Evolutionary conservation across 53 echinoderm and acorn worm species (phyloP).

Genomic region (Paracentrotus lividus): DNA sequence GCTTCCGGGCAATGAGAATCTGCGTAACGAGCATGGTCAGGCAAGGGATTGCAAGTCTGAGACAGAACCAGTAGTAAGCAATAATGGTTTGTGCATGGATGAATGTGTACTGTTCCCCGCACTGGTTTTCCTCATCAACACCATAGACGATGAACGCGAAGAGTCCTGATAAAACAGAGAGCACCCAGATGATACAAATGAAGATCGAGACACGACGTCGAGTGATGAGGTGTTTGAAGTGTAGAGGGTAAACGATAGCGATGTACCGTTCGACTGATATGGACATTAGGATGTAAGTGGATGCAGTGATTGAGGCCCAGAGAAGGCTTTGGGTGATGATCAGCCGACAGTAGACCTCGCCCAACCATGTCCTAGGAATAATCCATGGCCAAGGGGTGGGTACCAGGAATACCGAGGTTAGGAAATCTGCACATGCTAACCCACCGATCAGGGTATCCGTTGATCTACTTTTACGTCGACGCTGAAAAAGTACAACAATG

Average conservation of each 20-base stretch:
- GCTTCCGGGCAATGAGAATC: slow-evolving; percentile 42
- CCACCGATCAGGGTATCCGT: slow-evolving; percentile 49
- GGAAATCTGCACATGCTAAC: slow-evolving; percentile 37
- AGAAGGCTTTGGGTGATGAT: slow-evolving; percentile 27
- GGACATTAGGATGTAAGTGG: slow-evolving; percentile 45
- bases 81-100: not conserved
- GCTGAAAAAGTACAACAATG: slow-evolving; percentile 38
- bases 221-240: slow-evolving; percentile 49
- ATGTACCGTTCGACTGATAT: slow-evolving; percentile 48
- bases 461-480: slow-evolving; percentile 23
- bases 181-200: slow-evolving; percentile 33
- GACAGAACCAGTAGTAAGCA: slow-evolving; percentile 53
- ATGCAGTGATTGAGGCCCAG: slow-evolving; percentile 52
- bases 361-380: slow-evolving; percentile 32
- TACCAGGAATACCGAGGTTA: slow-evolving; percentile 42
- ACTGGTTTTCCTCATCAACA: slow-evolving; percentile 26
- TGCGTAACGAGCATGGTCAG: slow-evolving; percentile 48
- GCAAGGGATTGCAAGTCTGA: slow-evolving; percentile 34
- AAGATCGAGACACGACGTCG: slow-evolving; percentile 54
- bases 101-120: slow-evolving; percentile 22
- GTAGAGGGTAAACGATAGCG: slow-evolving; percentile 23
- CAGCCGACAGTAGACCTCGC: slow-evolving; percentile 42
- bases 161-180: slow-evolving; percentile 5
- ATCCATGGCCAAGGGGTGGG: slow-evolving; percentile 10
- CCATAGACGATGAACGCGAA: slow-evolving; percentile 44